Conservation (phyloP, 2,113 vertebrate genomes). For the Psilopsiagon aurifrons region DNA sequence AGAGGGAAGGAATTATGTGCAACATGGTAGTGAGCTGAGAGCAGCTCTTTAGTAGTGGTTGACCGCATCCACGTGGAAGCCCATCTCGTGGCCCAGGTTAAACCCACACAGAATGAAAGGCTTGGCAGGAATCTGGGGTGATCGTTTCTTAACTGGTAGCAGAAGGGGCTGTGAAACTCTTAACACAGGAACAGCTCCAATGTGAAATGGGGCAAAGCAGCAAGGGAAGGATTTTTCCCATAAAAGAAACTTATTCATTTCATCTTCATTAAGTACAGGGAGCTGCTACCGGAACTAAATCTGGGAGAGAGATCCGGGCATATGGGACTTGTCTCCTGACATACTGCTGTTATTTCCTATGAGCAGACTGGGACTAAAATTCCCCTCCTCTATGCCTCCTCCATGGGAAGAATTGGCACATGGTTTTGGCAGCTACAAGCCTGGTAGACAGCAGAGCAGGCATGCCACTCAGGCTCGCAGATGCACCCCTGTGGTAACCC, state of each 20-base stretch:
- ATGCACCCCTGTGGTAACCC: background rate
- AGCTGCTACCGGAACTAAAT: background rate
- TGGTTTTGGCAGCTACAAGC: constrained; percentile 25
- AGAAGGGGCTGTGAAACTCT: background rate
- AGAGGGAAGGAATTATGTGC: background rate
- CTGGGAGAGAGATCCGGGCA: background rate
- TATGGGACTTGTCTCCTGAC: background rate
- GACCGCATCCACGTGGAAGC: fast-evolving
- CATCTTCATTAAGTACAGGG: background rate
- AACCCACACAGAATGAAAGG: fast-evolving
- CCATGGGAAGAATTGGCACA: constrained; percentile 45
- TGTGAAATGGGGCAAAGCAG: background rate
- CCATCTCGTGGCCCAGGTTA: background rate
- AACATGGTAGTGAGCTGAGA: background rate
- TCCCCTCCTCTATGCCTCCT: background rate
- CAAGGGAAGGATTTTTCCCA: background rate
- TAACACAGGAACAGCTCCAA: background rate
- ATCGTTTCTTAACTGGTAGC: fast-evolving
- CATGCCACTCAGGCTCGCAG: background rate
- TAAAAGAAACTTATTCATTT: background rate
- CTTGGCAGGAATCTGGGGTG: background rate
- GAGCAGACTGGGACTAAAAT: background rate
- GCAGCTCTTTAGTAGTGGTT: background rate
- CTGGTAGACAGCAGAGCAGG: background rate
- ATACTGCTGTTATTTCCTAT: background rate